These are phyloP conservation scores for Peromyscus nudipes DNA, from an alignment of 2,797 vertebrate species.

Conservation along the genomic window DNA sequence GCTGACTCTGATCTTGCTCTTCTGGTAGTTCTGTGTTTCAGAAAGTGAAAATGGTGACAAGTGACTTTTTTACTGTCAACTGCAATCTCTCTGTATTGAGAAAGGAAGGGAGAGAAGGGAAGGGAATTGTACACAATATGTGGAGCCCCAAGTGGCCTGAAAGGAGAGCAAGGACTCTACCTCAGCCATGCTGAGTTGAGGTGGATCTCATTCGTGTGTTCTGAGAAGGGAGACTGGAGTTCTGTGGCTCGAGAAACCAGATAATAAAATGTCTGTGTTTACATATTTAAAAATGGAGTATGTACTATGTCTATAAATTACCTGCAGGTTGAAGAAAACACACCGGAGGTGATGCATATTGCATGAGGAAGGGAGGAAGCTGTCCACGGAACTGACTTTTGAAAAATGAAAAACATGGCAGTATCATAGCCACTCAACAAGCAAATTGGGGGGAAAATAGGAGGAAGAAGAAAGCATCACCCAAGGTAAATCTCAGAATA, in stretches of 20 bases:
- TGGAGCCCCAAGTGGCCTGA: neutral
- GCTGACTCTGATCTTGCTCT: neutral
- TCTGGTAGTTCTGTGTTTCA: neutral
- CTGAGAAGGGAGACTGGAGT: neutral
- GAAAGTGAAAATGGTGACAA: neutral
- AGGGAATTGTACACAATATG: neutral
- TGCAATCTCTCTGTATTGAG: neutral
- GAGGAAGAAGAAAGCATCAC: neutral
- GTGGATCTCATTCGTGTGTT: neutral
- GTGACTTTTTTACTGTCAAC: neutral
- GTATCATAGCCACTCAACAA: neutral
- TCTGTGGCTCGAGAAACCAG: neutral
- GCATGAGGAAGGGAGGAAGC: too few relatives aligned
- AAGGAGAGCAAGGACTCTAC: neutral
- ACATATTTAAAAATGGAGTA: neutral
- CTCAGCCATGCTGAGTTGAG: neutral
- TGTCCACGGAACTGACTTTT: neutral
- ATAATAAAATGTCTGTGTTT: neutral
- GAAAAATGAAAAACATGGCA: neutral
- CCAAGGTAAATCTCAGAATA: constrained; percentile 35
- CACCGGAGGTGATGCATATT: neutral
- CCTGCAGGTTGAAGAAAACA: neutral
- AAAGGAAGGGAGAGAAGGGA: neutral
- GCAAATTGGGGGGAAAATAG: neutral
- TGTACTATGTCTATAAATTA: neutral